A percentile compares a stretch with the other conserved stretches of the same genome.
Conservation (phyloP, 2,888 invertebrate genomes). For the Exocentrus adspersus region DNA sequence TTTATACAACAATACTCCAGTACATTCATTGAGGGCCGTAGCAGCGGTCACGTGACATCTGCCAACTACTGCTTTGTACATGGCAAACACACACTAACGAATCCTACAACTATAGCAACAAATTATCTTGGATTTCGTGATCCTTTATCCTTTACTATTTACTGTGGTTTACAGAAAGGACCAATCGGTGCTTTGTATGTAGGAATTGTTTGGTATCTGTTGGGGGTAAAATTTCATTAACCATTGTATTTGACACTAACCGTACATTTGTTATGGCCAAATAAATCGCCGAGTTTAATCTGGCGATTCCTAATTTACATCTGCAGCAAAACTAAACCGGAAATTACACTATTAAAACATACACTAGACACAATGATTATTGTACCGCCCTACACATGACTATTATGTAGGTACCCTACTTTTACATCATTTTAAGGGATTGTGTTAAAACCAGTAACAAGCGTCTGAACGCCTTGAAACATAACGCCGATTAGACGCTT, state of each 20-base stretch:
- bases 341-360: conserved; percentile 7
- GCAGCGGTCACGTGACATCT: conserved; percentile 21
- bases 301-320: conserved; percentile 20
- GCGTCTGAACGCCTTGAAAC: no score
- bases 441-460: no score
- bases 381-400: no score
- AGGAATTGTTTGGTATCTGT: conserved; percentile 35
- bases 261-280: conserved; percentile 29
- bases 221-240: conserved; percentile 39
- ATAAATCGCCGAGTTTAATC: conserved; percentile 25
- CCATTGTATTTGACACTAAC: conserved; percentile 33
- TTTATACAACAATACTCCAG: conserved; percentile 3
- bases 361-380: not conserved
- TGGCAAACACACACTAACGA: conserved; percentile 20
- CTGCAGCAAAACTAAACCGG: conserved; percentile 6
- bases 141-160: conserved; percentile 21
- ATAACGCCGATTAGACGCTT: no score
- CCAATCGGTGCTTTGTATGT: conserved; percentile 34
- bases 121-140: conserved; percentile 21
- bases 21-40: not conserved
- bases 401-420: no score
- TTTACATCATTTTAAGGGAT: no score
- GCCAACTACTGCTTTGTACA: conserved; percentile 22
- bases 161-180: conserved; percentile 23
- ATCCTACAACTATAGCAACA: conserved; percentile 23